Conservation (phyloP, 1,140 invertebrate genomes). For the Danaus melanippus region DNA sequence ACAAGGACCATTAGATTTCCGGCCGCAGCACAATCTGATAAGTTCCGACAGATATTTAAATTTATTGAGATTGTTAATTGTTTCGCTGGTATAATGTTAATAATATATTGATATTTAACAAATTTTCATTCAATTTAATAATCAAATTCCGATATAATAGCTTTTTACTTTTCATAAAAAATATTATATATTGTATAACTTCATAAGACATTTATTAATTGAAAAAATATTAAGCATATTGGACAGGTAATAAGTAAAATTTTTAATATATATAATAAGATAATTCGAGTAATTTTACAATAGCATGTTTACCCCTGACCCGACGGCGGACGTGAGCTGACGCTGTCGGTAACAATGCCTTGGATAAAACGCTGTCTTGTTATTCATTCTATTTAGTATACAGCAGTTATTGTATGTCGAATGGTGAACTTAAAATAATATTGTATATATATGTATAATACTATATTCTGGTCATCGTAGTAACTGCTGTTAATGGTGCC, state of each 20-base stretch:
- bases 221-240: conserved; percentile 9
- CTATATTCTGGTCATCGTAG: too few species aligned
- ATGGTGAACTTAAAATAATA: too few species aligned
- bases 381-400: too few species aligned
- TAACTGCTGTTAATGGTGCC: too few species aligned
- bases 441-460: too few species aligned
- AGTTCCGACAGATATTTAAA: conserved; percentile 16
- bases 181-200: not conserved
- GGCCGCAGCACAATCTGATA: conserved; percentile 11
- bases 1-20: conserved; percentile 9
- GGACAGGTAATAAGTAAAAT: too few species aligned
- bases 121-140: conserved; percentile 1
- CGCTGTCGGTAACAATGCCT: conserved; percentile 2
- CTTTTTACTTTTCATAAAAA: not conserved
- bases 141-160: not conserved
- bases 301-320: conserved; percentile 10
- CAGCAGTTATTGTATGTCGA: too few species aligned
- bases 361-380: not conserved
- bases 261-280: conserved; percentile 8
- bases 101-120: conserved; percentile 1
- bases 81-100: not conserved
- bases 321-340: conserved; percentile 10
- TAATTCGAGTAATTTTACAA: conserved; percentile 15
- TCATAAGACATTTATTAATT: conserved; percentile 6
- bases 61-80: conserved; percentile 5